phyloP scores from a whole-genome alignment of 2,113 vertebrate species.

The Rhinolophus sinicus region DNA sequence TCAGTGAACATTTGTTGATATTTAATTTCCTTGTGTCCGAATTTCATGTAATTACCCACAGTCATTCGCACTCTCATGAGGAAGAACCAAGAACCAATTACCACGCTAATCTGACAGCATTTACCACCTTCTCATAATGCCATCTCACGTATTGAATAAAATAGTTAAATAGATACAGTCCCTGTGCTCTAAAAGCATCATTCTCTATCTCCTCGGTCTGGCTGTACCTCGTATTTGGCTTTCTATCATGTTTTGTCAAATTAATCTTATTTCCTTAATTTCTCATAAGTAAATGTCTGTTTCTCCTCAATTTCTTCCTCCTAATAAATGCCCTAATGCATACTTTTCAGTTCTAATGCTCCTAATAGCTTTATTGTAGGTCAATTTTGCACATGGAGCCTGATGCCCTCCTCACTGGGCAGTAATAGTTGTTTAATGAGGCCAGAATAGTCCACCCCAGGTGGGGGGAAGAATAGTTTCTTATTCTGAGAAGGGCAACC shows the following conservation, averaged over 20 bases:
- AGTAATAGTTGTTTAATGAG: not conserved
- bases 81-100: conserved; percentile 15
- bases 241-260: not conserved
- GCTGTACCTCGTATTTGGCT: not conserved
- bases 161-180: not conserved
- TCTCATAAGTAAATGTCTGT: not conserved
- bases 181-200: not conserved
- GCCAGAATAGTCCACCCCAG: not conserved
- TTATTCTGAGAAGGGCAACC: not conserved
- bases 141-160: not conserved
- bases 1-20: not conserved
- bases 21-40: not conserved
- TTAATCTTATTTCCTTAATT: not conserved
- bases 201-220: not conserved
- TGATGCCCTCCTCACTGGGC: not conserved
- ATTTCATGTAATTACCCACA: not conserved
- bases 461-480: not conserved
- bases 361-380: not conserved
- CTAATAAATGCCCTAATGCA: not conserved
- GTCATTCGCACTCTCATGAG: not conserved
- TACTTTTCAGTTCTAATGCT: not conserved
- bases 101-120: not conserved
- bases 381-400: too few relatives aligned
- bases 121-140: not conserved
- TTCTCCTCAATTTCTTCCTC: not conserved